Percentiles rank a stretch among this genome's conserved stretches.
phyloP scores from a whole-genome alignment of 2,888 invertebrate species.

The Norana najaformis region DNA sequence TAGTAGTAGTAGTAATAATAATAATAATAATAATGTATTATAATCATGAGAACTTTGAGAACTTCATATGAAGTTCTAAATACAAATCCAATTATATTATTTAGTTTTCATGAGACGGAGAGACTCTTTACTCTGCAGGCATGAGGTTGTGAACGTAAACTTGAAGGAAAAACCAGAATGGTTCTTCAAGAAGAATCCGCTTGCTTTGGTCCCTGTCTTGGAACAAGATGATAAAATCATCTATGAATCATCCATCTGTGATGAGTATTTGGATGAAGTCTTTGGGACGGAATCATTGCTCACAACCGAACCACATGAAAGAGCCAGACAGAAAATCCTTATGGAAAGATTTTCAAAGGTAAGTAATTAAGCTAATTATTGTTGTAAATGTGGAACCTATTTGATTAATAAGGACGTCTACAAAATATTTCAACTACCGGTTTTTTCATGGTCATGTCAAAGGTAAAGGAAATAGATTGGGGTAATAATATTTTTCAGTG shows the following conservation, averaged over 20 bases:
- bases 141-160: conserved; percentile 65
- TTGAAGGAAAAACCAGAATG: conserved; percentile 66
- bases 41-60: no score
- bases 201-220: conserved; percentile 64
- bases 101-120: not conserved
- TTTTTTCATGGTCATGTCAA: conserved; percentile 42
- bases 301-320: conserved; percentile 26
- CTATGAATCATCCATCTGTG: conserved; percentile 67
- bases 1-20: not conserved
- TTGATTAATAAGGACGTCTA: conserved; percentile 54
- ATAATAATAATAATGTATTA: not conserved
- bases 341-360: conserved; percentile 29
- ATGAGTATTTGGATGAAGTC: conserved; percentile 68
- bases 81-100: not conserved
- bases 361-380: not conserved
- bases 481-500: not conserved
- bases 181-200: conserved; percentile 64
- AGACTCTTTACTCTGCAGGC: conserved; percentile 47
- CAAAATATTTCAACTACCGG: conserved; percentile 62
- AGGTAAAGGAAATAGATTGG: conserved; percentile 42
- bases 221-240: conserved; percentile 65
- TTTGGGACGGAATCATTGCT: conserved; percentile 64
- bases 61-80: not conserved
- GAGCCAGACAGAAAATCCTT: conserved; percentile 29
- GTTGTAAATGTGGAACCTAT: not conserved